These are phyloP conservation scores for Drosophila fuyamai DNA, from an alignment of 1,140 invertebrate genomes.

Conservation along the genomic window DNA sequence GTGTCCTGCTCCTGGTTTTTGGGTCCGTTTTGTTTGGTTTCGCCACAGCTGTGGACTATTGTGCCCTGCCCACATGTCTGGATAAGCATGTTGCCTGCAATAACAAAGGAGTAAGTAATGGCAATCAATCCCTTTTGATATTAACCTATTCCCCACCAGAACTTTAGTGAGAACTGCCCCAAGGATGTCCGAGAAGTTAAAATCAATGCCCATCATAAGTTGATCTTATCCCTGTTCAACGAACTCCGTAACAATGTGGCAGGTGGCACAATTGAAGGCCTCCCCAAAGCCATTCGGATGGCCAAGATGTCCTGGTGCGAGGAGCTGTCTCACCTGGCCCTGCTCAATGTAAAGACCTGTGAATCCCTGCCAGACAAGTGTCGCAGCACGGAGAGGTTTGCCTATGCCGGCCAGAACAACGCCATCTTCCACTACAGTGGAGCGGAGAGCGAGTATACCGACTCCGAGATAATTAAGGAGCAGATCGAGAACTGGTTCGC, in stretches of 20 bases:
- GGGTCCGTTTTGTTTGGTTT: too few relatives aligned
- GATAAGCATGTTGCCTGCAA: conserved; percentile 72
- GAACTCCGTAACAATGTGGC: conserved; percentile 66
- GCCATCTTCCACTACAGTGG: conserved; percentile 67
- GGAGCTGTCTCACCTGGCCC: conserved; percentile 58
- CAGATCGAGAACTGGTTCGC: conserved; percentile 54
- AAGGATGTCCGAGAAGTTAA: conserved; percentile 50
- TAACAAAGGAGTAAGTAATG: conserved; percentile 61
- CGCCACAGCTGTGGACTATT: conserved; percentile 37
- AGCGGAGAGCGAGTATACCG: conserved; percentile 58
- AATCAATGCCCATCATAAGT: conserved; percentile 47
- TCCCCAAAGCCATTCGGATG: conserved; percentile 62
- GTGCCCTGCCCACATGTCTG: conserved; percentile 1
- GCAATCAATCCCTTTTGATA: too few relatives aligned
- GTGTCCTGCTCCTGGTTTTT: too few relatives aligned
- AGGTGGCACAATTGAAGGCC: conserved; percentile 46
- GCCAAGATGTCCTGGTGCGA: conserved; percentile 76
- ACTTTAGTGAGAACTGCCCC: conserved; percentile 59
- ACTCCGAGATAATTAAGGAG: conserved; percentile 66
- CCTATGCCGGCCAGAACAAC: conserved; percentile 72
- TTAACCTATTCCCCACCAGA: conserved; percentile 11
- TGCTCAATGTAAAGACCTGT: conserved; percentile 59
- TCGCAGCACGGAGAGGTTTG: conserved; percentile 72
- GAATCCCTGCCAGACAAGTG: conserved; percentile 67
- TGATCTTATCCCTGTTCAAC: conserved; percentile 60